These are phyloP conservation scores for Illadopsis cleaveri DNA, from an alignment of 2,113 vertebrate species.

Conservation along the genomic window DNA sequence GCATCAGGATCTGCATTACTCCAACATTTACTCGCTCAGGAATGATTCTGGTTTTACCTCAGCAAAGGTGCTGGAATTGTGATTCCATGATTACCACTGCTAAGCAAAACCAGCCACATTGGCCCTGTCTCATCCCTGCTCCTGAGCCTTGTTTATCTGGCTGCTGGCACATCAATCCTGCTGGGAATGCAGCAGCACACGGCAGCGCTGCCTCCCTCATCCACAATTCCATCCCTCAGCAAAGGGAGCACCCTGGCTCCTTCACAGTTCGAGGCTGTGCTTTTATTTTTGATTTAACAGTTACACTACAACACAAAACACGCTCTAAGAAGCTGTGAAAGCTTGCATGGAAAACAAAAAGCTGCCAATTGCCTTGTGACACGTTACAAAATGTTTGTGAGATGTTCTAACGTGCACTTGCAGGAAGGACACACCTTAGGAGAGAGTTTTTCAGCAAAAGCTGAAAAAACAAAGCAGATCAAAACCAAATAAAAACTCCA, in stretches of 20 bases:
- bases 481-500: background rate
- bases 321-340: slow-evolving; percentile 34
- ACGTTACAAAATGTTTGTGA: background rate
- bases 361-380: background rate
- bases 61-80: background rate
- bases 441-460: background rate
- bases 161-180: background rate
- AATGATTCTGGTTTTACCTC: background rate
- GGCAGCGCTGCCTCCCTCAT: background rate
- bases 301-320: slow-evolving; percentile 2
- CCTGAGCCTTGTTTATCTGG: background rate
- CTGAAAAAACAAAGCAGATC: background rate
- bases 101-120: background rate
- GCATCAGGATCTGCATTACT: background rate
- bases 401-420: background rate
- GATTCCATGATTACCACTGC: accelerated
- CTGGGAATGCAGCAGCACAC: background rate
- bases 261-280: slow-evolving; percentile 6
- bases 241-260: background rate
- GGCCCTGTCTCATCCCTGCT: background rate
- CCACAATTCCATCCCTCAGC: background rate
- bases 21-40: background rate
- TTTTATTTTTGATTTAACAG: slow-evolving; percentile 42
- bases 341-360: background rate
- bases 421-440: background rate